Evolutionary conservation across 2,797 vertebrate species (phyloP), one percentile per base, ranked within the genome.

Genomic region (Xyrichtys novacula): DNA sequence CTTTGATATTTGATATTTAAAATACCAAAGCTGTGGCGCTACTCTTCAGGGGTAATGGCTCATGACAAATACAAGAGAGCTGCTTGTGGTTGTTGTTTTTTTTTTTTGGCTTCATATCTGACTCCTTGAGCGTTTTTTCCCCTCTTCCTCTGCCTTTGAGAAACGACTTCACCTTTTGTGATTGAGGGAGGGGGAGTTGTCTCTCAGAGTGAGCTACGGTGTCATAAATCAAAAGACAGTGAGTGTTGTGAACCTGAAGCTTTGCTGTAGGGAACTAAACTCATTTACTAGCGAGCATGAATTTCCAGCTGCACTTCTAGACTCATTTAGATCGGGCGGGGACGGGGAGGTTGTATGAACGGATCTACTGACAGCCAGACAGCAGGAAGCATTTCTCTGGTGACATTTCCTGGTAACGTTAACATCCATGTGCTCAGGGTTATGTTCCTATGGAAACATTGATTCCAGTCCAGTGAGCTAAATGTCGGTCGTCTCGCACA

Each of bases 1-100:
- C 55, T 78, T 78, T 82, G 74, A 60, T 83, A 83, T 80, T 76
- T 77, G 34, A 61, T 83, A 83, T 77, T 74, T 75, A 31, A 82
- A 84, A 74, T 67, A 60, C 52, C 38, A 65, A 50, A 76, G 65
- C 69, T 38, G 23, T 42, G 32, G 38, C 26, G 32, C 28, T 47
- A 7, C 34, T 62, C 60, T 74, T 19, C 17, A 7, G 49, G 64
- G 47, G 32, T 64, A 39, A 78, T 78, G 64, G 76, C 28, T 80
- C 42, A 26, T 73, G 40, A 57, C 61, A 73, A 66, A 65, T 19
- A 60, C 39, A 71, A n/a, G 15, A 8, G 36, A 19, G 32, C 6
- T 44, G 48, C 59, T 76, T 80, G 48, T 15, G 20, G 20, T 36
- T 42, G 32, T 64, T 79, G 26, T 65, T 74, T 76, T 22, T 78